Conservation (phyloP, 2,113 vertebrate species). For the Trogon surrucura region DNA sequence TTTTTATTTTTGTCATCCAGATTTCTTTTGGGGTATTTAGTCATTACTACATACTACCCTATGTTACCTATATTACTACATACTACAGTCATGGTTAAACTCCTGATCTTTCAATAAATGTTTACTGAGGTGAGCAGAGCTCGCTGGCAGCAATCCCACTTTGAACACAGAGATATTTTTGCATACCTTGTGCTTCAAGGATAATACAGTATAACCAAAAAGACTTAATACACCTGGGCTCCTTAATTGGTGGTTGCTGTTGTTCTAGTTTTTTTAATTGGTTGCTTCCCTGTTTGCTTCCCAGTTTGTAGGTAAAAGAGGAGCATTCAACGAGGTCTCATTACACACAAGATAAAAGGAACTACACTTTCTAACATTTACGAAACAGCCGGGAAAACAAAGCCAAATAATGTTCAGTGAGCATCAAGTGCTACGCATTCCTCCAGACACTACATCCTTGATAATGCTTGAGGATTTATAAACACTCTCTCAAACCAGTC, state of each 20-base stretch:
- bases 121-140: background rate
- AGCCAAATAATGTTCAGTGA: background rate
- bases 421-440: background rate
- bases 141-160: background rate
- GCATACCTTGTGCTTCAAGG: background rate
- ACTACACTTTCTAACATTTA: background rate
- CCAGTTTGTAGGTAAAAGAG: background rate
- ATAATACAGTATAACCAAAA: background rate
- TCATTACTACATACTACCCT: background rate
- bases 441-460: background rate
- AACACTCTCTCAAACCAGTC: background rate
- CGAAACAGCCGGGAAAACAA: background rate
- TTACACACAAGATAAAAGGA: background rate
- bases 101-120: background rate
- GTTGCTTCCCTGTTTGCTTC: background rate
- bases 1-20: background rate
- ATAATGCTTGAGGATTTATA: background rate
- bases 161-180: background rate
- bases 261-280: background rate
- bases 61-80: too few species aligned
- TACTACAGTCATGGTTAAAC: background rate
- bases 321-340: background rate
- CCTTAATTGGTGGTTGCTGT: background rate
- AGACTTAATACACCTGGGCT: background rate
- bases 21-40: background rate